phyloP scores from a whole-genome alignment of 2,113 vertebrate species.

The Festucalex cinctus region DNA sequence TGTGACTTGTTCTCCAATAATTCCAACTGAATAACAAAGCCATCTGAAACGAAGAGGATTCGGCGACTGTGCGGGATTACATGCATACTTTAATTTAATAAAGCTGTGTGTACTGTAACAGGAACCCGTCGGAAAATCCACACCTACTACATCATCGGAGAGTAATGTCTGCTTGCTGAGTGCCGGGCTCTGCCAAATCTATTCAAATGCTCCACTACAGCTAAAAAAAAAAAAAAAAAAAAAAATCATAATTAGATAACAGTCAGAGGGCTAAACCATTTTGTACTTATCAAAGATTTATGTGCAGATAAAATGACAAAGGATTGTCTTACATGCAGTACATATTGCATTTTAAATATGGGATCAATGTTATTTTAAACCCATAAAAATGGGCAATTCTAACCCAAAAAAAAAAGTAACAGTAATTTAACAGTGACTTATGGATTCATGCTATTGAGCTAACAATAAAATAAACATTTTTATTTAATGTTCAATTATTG shows the following conservation, averaged over 20 bases:
- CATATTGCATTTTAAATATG: no score
- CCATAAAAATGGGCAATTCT: no score
- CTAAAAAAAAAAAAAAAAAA: constrained; percentile 43
- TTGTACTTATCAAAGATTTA: constrained; percentile 37
- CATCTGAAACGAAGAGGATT: constrained; percentile 59
- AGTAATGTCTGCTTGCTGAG: constrained; percentile 54
- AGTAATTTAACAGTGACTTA: not conserved
- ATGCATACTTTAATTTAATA: constrained; percentile 64
- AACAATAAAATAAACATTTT: not conserved
- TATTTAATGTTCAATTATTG: no score
- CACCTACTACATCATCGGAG: constrained; percentile 62
- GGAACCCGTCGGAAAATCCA: constrained; percentile 64
- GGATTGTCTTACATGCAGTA: not conserved
- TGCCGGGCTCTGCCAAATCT: constrained; percentile 54
- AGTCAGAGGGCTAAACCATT: constrained; percentile 39
- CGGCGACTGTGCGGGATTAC: constrained; percentile 56
- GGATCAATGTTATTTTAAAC: no score
- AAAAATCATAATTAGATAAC: constrained; percentile 28
- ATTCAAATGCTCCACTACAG: constrained; percentile 48
- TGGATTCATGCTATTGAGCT: not conserved
- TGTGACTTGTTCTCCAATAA: constrained; percentile 51
- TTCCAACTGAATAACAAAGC: constrained; percentile 56
- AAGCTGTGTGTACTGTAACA: constrained; percentile 50
- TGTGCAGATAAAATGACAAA: not conserved
- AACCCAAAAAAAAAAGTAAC: not conserved